Percentiles rank a stretch among this genome's conserved stretches.
These are phyloP conservation scores for Ochropleura leucogaster DNA, from an alignment of 2,888 invertebrate species.

Conservation along the genomic window DNA sequence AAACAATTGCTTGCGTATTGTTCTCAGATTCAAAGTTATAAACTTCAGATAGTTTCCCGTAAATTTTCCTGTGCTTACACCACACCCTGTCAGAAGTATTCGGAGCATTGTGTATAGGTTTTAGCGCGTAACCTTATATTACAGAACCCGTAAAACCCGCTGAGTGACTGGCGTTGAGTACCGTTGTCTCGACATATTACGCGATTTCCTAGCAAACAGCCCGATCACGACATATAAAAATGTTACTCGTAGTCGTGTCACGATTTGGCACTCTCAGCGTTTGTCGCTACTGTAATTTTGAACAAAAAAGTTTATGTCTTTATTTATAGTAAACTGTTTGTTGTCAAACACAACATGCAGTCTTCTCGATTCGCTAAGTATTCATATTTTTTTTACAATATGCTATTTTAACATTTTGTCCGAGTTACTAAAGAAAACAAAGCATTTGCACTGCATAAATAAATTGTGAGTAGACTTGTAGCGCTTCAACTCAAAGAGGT, in stretches of 20 bases:
- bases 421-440: conserved; percentile 27
- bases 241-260: conserved; percentile 57
- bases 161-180: conserved; percentile 67
- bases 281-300: conserved; percentile 55
- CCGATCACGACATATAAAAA: conserved; percentile 64
- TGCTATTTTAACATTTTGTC: conserved; percentile 14
- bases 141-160: conserved; percentile 75
- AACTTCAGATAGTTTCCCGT: conserved; percentile 75
- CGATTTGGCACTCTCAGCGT: conserved; percentile 59
- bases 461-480: conserved; percentile 41
- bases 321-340: conserved; percentile 49
- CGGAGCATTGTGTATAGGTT: conserved; percentile 68
- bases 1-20: conserved; percentile 70
- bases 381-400: conserved; percentile 7
- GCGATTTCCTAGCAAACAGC: conserved; percentile 68
- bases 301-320: conserved; percentile 57
- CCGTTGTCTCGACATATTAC: conserved; percentile 71
- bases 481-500: conserved; percentile 47
- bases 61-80: conserved; percentile 70
- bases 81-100: conserved; percentile 61
- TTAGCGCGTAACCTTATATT: conserved; percentile 73
- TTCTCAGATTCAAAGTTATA: conserved; percentile 70
- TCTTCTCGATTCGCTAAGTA: neutral
- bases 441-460: conserved; percentile 28
- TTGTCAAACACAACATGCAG: conserved; percentile 42